A percentile compares a stretch with the other conserved stretches of the same genome.
Conservation (phyloP, 2,113 vertebrate species). For the Pogona vitticeps region DNA sequence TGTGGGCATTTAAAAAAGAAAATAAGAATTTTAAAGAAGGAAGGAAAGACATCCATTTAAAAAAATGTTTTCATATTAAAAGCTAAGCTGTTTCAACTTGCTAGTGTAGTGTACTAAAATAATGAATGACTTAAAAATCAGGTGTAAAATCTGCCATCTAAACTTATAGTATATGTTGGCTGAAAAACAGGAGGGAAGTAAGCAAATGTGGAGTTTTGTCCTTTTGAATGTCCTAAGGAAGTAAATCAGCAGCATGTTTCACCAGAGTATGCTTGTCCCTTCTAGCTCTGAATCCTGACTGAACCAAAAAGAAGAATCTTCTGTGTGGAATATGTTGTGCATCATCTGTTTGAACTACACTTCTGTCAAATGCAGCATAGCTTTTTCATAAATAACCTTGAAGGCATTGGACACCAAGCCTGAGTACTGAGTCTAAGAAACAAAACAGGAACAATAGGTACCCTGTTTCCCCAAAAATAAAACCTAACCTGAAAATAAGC, state of each 20-base stretch:
- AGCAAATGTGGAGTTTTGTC: neutral
- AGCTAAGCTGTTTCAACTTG: too few relatives aligned
- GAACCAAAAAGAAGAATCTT: neutral
- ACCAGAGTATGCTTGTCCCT: neutral
- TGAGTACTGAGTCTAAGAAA: neutral
- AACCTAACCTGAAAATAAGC: too few relatives aligned
- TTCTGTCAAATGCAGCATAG: neutral
- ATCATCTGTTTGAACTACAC: neutral
- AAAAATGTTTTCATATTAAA: neutral
- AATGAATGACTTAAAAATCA: neutral
- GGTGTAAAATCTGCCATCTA: neutral
- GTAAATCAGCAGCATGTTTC: neutral
- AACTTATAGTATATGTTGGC: neutral
- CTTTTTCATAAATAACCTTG: neutral
- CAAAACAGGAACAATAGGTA: neutral
- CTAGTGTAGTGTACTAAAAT: neutral
- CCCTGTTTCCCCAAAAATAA: too few relatives aligned
- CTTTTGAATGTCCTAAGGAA: neutral
- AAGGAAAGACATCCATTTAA: too few relatives aligned
- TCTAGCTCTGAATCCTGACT: neutral
- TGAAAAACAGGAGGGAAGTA: neutral
- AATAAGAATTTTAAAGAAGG: neutral
- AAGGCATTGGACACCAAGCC: neutral
- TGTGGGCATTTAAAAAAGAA: neutral
- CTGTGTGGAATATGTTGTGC: neutral